These are phyloP conservation scores for Euplexia lucipara DNA, from an alignment of 2,888 invertebrate species.

Conservation along the genomic window DNA sequence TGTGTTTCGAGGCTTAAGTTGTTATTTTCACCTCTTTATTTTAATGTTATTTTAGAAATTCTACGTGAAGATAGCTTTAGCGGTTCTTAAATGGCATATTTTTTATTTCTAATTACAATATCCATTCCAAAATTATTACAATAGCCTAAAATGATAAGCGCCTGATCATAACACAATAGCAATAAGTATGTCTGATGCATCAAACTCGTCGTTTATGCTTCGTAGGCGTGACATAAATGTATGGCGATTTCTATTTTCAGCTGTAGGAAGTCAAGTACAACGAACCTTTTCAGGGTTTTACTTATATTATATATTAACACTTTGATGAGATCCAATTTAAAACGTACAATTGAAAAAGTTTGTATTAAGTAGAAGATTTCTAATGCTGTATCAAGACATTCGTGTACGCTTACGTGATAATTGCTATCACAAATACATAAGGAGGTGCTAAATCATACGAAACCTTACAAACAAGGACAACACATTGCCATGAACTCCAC, in stretches of 20 bases:
- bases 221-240: slow-evolving; percentile 10
- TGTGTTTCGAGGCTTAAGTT: too few relatives aligned
- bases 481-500: slow-evolving; percentile 56
- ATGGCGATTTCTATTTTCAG: not conserved
- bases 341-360: not conserved
- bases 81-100: too few relatives aligned
- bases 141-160: not conserved
- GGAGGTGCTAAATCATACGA: slow-evolving; percentile 50
- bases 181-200: not conserved
- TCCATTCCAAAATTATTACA: too few relatives aligned
- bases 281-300: too few relatives aligned
- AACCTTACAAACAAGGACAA: slow-evolving; percentile 53
- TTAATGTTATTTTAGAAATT: too few relatives aligned
- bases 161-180: slow-evolving; percentile 18
- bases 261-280: not conserved
- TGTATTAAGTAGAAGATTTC: not conserved
- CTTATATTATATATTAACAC: not conserved
- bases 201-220: not conserved
- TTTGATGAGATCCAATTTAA: not conserved
- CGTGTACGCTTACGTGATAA: slow-evolving; percentile 37
- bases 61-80: too few relatives aligned
- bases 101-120: too few relatives aligned
- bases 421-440: slow-evolving; percentile 56
- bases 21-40: too few relatives aligned
- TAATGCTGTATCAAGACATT: not conserved